phyloP scores from a whole-genome alignment of 2,888 invertebrate genomes.

The Scrobipalpa atriplicella region DNA sequence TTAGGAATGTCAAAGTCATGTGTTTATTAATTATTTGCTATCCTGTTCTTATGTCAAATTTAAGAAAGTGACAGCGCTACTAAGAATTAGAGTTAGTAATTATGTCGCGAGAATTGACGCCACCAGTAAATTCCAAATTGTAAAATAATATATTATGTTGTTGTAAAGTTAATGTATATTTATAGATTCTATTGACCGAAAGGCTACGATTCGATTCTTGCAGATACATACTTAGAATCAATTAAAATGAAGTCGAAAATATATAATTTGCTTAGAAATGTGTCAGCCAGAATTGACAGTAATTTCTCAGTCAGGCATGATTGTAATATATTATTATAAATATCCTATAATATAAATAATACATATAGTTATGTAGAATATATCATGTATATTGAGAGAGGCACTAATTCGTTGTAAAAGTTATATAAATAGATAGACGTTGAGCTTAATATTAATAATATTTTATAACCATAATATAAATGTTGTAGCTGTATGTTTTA shows the following conservation, averaged over 20 bases:
- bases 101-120: too few species aligned
- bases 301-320: conserved; percentile 2
- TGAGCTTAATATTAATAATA: conserved; percentile 42
- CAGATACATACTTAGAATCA: background rate
- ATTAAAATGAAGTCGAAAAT: too few species aligned
- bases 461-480: conserved; percentile 2
- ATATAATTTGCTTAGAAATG: too few species aligned
- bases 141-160: background rate
- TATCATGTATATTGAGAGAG: conserved; percentile 15
- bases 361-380: conserved; percentile 7
- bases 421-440: conserved; percentile 36
- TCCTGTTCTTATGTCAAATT: too few species aligned
- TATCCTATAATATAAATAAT: conserved; percentile 27
- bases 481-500: background rate
- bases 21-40: too few species aligned
- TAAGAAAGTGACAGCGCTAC: too few species aligned
- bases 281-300: background rate
- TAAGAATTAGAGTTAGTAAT: too few species aligned
- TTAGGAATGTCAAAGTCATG: too few species aligned
- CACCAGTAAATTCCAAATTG: background rate
- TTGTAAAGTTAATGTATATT: conserved; percentile 1
- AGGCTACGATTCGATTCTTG: background rate
- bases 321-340: background rate
- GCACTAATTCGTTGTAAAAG: conserved; percentile 25
- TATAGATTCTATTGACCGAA: background rate